A percentile compares a stretch with the other conserved stretches of the same genome.
Evolutionary conservation across 2,888 invertebrate genomes (phyloP).

Genomic region (Lasioglossum pauxillum): DNA sequence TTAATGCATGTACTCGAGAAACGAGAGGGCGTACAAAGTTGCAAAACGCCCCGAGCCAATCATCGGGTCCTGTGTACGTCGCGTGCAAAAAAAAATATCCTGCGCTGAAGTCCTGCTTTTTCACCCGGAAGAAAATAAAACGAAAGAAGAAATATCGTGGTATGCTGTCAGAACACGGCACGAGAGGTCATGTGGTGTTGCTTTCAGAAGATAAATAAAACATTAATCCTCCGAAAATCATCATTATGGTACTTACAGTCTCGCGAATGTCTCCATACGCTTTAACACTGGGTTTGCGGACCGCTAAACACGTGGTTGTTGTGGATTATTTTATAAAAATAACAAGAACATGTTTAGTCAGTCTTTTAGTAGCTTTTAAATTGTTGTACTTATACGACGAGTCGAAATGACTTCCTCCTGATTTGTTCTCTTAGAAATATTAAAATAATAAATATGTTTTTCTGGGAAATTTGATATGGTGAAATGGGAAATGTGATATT

Average conservation of each 20-base stretch:
- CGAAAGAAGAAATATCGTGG: neutral
- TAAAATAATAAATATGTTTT: too few relatives aligned
- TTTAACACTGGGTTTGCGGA: neutral
- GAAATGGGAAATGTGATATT: too few relatives aligned
- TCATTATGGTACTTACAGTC: neutral
- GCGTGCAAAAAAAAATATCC: slow-evolving; percentile 39
- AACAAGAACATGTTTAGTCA: too few relatives aligned
- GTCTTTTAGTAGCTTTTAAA: too few relatives aligned
- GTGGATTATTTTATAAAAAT: too few relatives aligned
- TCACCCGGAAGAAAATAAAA: neutral
- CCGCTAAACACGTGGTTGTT: too few relatives aligned
- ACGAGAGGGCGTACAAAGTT: slow-evolving; percentile 34
- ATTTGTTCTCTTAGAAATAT: too few relatives aligned
- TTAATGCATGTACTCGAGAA: slow-evolving; percentile 24
- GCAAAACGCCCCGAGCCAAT: slow-evolving; percentile 27
- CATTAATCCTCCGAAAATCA: slow-evolving; percentile 7
- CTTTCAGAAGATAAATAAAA: neutral
- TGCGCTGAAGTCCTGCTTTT: neutral
- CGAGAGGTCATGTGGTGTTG: neutral
- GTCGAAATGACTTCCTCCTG: too few relatives aligned
- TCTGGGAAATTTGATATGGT: too few relatives aligned
- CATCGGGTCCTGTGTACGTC: slow-evolving; percentile 17
- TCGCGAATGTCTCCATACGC: neutral
- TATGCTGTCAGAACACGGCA: neutral
- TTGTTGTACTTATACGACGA: too few relatives aligned